Conservation (phyloP, 2,797 vertebrate species). For the Crossoptilon crossoptilon region DNA sequence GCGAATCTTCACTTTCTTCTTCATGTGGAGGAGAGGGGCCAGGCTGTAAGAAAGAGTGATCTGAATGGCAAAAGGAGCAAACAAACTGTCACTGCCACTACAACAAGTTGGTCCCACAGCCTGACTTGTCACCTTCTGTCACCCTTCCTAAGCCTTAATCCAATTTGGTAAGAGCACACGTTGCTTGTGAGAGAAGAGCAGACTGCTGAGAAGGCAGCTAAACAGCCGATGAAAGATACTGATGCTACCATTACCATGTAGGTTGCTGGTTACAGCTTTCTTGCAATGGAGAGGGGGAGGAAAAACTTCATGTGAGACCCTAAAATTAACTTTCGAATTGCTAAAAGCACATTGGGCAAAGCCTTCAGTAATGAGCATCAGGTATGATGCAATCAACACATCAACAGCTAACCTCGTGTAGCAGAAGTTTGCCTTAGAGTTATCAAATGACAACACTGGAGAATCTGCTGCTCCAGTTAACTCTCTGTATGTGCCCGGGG, state of each 20-base stretch:
- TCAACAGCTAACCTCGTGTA: background rate
- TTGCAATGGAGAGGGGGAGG: background rate
- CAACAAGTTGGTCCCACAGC: background rate
- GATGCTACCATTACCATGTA: accelerated
- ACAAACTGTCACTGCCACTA: background rate
- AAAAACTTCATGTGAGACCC: background rate
- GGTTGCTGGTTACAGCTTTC: background rate
- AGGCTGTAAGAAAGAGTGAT: background rate
- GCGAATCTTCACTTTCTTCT: background rate
- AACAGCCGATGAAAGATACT: background rate
- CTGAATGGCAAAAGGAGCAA: background rate
- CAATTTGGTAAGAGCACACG: background rate
- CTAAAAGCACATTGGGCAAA: background rate
- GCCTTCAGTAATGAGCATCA: background rate
- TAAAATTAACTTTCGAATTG: background rate
- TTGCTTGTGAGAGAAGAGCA: background rate
- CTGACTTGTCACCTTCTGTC: background rate
- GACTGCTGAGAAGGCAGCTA: background rate
- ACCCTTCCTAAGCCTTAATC: background rate
- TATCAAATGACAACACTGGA: background rate
- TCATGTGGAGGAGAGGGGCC: background rate
- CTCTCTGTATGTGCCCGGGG: background rate
- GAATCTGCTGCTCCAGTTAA: conserved; percentile 16
- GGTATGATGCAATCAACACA: background rate
- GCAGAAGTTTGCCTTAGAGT: background rate